A percentile compares a stretch with the other conserved stretches of the same genome.
Conservation (phyloP, 2,888 invertebrate genomes). For the Agrotis clavis region DNA sequence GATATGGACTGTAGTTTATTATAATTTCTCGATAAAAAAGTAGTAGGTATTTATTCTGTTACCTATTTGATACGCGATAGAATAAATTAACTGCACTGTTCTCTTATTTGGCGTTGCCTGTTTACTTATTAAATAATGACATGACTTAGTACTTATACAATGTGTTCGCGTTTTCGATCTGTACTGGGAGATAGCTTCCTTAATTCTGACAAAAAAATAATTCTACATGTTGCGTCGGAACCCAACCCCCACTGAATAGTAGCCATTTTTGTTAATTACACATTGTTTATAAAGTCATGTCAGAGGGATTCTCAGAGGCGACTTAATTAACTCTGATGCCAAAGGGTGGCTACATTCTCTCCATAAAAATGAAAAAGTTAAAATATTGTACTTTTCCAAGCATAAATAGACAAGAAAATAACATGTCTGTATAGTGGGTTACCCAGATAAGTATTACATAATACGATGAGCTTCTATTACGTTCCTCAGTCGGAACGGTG, state of each 20-base stretch:
- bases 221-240: too few species aligned
- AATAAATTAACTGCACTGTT: conserved; percentile 44
- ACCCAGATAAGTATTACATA: conserved; percentile 18
- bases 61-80: conserved; percentile 6
- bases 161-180: too few species aligned
- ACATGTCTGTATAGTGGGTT: conserved; percentile 37
- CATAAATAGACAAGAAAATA: conserved; percentile 38
- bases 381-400: conserved; percentile 49
- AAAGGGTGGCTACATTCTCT: too few species aligned
- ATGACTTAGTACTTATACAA: too few species aligned
- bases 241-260: too few species aligned
- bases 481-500: conserved; percentile 32
- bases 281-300: too few species aligned
- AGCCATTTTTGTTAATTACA: too few species aligned
- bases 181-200: too few species aligned
- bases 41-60: conserved; percentile 7
- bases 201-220: too few species aligned
- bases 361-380: background rate
- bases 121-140: background rate
- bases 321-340: too few species aligned
- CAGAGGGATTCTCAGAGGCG: too few species aligned
- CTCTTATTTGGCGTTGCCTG: conserved; percentile 41
- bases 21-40: conserved; percentile 22
- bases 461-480: conserved; percentile 30
- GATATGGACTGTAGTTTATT: conserved; percentile 52